Conservation (phyloP, 2,113 vertebrate species). For the Cavia aperea region DNA sequence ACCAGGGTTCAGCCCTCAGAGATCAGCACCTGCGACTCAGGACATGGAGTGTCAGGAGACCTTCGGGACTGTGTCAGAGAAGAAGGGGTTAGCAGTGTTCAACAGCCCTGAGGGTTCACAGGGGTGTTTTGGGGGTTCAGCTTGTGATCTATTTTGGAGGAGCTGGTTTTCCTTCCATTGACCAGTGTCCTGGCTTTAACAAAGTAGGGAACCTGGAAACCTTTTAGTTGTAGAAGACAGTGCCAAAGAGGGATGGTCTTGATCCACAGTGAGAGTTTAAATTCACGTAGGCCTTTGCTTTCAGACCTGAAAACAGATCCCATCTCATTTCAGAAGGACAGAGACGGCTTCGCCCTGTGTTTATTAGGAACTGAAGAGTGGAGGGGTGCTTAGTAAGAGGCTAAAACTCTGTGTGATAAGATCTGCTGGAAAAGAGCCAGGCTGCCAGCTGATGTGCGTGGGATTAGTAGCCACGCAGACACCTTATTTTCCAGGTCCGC, state of each 20-base stretch:
- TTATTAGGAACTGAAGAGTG: neutral
- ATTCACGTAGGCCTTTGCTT: neutral
- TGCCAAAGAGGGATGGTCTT: neutral
- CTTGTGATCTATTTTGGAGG: neutral
- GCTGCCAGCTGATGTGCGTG: neutral
- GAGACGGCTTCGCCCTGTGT: neutral
- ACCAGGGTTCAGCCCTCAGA: neutral
- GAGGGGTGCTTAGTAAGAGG: neutral
- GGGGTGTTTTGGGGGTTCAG: neutral
- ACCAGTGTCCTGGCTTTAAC: neutral
- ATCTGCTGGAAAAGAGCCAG: neutral
- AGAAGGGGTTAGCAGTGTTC: rapidly evolving
- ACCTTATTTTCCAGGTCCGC: neutral
- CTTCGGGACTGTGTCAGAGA: neutral
- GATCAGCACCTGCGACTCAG: neutral
- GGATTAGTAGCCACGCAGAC: neutral
- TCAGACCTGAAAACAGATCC: neutral
- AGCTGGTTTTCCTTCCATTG: neutral
- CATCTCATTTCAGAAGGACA: neutral
- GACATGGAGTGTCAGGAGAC: neutral
- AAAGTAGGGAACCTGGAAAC: neutral
- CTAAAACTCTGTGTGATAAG: neutral
- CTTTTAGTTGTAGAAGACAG: neutral
- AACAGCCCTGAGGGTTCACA: too few species aligned
- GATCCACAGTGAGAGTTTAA: neutral